Percentiles rank a stretch among this genome's conserved stretches.
Evolutionary conservation across 2,888 invertebrate species (phyloP).

Genomic region (Limnephilus auricula): DNA sequence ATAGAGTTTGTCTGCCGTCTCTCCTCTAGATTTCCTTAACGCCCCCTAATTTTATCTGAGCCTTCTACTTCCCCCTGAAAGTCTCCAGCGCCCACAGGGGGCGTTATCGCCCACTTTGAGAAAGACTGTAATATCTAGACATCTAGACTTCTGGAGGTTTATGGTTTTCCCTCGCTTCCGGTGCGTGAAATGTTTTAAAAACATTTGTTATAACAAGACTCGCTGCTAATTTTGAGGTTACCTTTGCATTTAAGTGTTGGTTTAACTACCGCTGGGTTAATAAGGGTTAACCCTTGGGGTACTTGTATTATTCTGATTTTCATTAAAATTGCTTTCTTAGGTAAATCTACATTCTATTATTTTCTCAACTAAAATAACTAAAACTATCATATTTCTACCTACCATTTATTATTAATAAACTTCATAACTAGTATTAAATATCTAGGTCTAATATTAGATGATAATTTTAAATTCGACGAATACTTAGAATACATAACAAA

Average conservation of each 20-base stretch:
- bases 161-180: neutral
- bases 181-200: constrained; percentile 10
- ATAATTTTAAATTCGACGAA: no score
- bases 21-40: no score
- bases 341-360: neutral
- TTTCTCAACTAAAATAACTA: neutral
- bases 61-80: no score
- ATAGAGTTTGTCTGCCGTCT: no score
- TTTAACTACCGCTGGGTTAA: neutral
- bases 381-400: neutral
- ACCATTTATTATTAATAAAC: neutral
- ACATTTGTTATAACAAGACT: constrained; percentile 12
- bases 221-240: neutral
- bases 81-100: no score
- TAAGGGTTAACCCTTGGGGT: neutral
- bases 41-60: no score
- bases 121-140: no score
- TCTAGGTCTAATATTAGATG: no score
- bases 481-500: no score
- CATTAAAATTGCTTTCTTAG: neutral
- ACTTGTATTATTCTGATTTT: neutral
- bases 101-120: no score
- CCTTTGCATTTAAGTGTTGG: constrained; percentile 22
- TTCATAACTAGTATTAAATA: no score
- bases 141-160: neutral